Base-by-base conservation (phyloP, 2,888 invertebrate species). In the Clostera curtula region DNA sequence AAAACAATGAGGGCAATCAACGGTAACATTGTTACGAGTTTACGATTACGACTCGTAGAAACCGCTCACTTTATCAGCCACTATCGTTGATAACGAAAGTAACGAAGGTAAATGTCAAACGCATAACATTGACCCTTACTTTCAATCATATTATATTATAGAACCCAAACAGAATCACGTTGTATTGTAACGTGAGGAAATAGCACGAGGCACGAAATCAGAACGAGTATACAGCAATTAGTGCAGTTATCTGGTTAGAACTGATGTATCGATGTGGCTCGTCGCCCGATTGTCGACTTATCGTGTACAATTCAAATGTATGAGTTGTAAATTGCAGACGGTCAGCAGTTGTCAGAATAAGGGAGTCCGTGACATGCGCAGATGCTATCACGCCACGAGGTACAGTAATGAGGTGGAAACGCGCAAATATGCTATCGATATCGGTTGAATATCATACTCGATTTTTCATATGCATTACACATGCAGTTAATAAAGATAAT, bases 351-450 rank as follows among this genome's bases (percentile, higher is more conserved):
- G n/a, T n/a, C n/a, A n/a, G n/a, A n/a, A n/a, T n/a, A n/a, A n/a
- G n/a, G n/a, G n/a, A 25, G 12, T 34, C 27, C 50, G n/a, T 52
- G 63, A 34, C 75, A 72, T 76, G 77, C 77, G 77, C 65, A 61
- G 31, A 56, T 36, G 48, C 37, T 46, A 57, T 60, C 67, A 67
- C 58, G 66, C 68, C 56, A 58, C 57, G 56, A 36, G 39, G 37
- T 24, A 28, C 8, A 13, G 8, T 21, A 15, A 26, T 23, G 34
- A 11, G 18, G 19, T 5, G 24, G 4, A 28, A 20, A 23, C 33
- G 26, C 1, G 29, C 16, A 35, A 13, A 7, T 18, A 8, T 12
- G 13, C 11, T 10, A 20, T 10, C 24, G 19, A 11, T 26, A 16
- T 5, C n/a, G n/a, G n/a, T n/a, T n/a, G n/a, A n/a, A n/a, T n/a